Base-by-base conservation (phyloP, 2,888 invertebrate species). In the Scrobipalpa costella region DNA sequence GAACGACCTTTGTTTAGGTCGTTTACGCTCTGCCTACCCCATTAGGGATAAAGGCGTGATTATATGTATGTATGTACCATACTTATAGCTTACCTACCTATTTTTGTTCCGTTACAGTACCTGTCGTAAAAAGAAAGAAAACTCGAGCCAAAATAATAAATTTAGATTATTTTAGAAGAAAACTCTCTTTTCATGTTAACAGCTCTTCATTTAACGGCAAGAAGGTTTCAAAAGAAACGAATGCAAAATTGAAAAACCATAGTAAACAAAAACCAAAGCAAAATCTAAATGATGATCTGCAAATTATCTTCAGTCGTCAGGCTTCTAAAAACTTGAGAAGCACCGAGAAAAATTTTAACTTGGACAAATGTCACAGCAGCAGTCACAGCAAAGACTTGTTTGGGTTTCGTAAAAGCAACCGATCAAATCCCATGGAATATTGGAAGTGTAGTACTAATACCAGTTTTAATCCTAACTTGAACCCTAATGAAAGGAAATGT, bases 351-450 rank as follows among this genome's bases (percentile, higher is more conserved):
- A 3, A 27, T 17, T 8, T 49, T 2, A 19, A 15, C 40, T 40
- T 40, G 40, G 40, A 13, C 8, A 11, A 40, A 40, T 11, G 7
- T 9, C 36, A 13, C 40, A 2, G 11, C 38, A 38, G 52, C 11
- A 19, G 52, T 9, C 11, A 13, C 1, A 27, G 27, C 68, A 36
- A 64, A 47, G 71, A 77, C 19, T 58, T 71, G 7, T 74, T 72
- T 50, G 71, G 73, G 34, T 74, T 74, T 33, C 69, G 68, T 21
- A 71, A 66, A 62, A 71, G 57, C 33, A 68, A 67, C 58, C 17
- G 15, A 50, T 50, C 17, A 50, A 15, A 55, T 15, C 55, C 55
- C n/a, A 27, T 33, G 15, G 33, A 27, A 0, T 34, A 15, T 55
- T 55, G n/a, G n/a, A 55, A 55, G 34, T 33, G 27, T 15, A 15